Base-by-base conservation (phyloP, 2,797 vertebrate genomes). In the Mormyrus hasselquistii region DNA sequence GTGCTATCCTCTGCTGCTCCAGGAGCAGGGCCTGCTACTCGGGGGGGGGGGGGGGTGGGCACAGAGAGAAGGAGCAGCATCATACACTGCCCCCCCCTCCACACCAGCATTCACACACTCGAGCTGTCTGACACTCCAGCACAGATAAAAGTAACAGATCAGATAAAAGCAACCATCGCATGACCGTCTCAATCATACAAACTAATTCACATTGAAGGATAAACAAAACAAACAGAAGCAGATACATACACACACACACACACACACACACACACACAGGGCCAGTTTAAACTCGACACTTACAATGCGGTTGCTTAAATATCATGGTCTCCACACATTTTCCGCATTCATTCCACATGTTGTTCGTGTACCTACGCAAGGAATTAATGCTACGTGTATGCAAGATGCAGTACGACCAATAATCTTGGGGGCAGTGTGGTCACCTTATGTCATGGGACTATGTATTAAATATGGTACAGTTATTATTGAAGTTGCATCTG, bases 1-100 rank as follows among this genome's bases (percentile, higher is more conserved):
- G 95, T 88, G 96, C 96, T 89, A 97, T 96, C 29, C 96, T 93
- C 90, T 98, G 97, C 93, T 96, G 95, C 91, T 97, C 94, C 93
- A 95, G 94, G 2, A 88, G 12, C 22, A 89, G 52, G 0, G 85
- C 25, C 65, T 89, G 98, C 98, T 99, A 94, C 94, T 95, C 86
- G 44, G 8, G 41, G n/a, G 12, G 41, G 90, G 90, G 19, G 85
- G 44, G 8, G 41, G n/a, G 12, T 34, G 90, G 90, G 19, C 87
- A 90, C 8, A 19, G 57, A 88, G 12, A 29, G 16, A 53, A 41
- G 12, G 22, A 34, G 57, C 29, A 3, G 49, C 22, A 16, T 25
- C 49, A 50, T 49, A 69, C 83, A 34, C 9, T 0, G 49, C 10
- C 4, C 7, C 22, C 57, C 25, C 22, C 3, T 22, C 25, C 8